Percentiles rank a stretch among this genome's conserved stretches.
Evolutionary conservation across 35 echinoderm and acorn worm genomes (phyloP).

Genomic region (Nesometra sesokonis): DNA sequence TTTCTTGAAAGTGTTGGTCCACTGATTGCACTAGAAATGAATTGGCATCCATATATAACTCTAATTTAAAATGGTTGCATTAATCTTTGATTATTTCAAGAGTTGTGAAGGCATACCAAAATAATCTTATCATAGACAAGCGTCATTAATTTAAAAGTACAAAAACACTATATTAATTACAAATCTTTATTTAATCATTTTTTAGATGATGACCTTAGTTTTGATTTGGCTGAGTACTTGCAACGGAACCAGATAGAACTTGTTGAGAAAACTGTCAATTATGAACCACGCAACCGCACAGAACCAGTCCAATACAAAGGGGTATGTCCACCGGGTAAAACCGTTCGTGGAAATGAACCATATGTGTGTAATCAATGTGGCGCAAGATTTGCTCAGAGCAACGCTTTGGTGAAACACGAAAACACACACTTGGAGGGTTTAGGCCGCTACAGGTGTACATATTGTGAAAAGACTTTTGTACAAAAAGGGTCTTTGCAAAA

Average conservation of each 20-base stretch:
- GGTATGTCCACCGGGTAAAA: not conserved
- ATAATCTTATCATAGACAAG: too few species aligned
- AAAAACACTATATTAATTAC: too few species aligned
- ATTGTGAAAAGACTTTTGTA: not conserved
- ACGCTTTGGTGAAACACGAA: not conserved
- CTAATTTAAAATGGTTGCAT: too few species aligned
- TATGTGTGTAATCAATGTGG: not conserved
- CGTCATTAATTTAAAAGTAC: too few species aligned
- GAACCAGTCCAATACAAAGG: not conserved
- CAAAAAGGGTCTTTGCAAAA: not conserved
- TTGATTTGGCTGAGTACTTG: not conserved
- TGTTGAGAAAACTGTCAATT: not conserved
- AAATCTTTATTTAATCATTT: too few species aligned
- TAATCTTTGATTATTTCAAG: too few species aligned
- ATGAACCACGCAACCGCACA: not conserved
- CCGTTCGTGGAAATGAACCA: not conserved
- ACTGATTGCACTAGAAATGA: too few species aligned
- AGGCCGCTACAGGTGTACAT: not conserved
- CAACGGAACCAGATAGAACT: not conserved
- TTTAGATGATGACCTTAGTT: not conserved
- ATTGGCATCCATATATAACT: too few species aligned
- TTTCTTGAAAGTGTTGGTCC: too few species aligned
- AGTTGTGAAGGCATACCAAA: too few species aligned
- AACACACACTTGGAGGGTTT: not conserved
- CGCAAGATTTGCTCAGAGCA: not conserved